Evolutionary conservation across 2,113 vertebrate genomes (phyloP).

Genomic region (Chascanopsetta lugubris): DNA sequence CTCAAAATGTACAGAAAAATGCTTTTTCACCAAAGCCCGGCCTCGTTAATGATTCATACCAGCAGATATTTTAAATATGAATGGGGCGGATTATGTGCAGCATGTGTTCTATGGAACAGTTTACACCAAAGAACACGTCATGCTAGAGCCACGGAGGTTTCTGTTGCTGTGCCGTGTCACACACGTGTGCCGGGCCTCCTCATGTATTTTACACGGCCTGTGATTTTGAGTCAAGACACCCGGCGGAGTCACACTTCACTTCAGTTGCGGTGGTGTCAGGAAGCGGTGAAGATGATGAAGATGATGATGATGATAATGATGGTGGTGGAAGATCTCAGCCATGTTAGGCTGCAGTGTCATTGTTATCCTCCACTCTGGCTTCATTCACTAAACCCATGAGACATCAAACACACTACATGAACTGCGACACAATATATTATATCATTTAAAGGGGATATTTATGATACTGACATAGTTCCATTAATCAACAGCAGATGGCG

Average conservation of each 20-base stretch:
- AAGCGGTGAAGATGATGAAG: neutral
- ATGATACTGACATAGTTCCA: too few relatives aligned
- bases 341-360: too few relatives aligned
- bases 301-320: neutral
- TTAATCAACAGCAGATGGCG: too few relatives aligned
- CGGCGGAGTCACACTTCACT: constrained; percentile 13
- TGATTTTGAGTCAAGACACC: constrained; percentile 42
- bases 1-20: constrained; percentile 40
- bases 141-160: constrained; percentile 31
- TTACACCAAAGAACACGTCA: constrained; percentile 49
- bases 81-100: constrained; percentile 51
- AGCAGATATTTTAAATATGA: constrained; percentile 63
- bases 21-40: constrained; percentile 19
- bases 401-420: too few relatives aligned
- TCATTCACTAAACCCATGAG: too few relatives aligned
- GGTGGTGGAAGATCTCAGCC: neutral
- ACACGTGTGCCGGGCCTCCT: constrained; percentile 8
- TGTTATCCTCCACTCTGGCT: too few relatives aligned
- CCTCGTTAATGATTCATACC: constrained; percentile 44
- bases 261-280: neutral
- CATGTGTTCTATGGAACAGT: constrained; percentile 60
- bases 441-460: too few relatives aligned
- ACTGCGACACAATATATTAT: too few relatives aligned
- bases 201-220: constrained; percentile 53
- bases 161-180: constrained; percentile 11